phyloP scores from a whole-genome alignment of 1,140 invertebrate genomes.

The fruit fly (Drosophila melanogaster) region DNA sequence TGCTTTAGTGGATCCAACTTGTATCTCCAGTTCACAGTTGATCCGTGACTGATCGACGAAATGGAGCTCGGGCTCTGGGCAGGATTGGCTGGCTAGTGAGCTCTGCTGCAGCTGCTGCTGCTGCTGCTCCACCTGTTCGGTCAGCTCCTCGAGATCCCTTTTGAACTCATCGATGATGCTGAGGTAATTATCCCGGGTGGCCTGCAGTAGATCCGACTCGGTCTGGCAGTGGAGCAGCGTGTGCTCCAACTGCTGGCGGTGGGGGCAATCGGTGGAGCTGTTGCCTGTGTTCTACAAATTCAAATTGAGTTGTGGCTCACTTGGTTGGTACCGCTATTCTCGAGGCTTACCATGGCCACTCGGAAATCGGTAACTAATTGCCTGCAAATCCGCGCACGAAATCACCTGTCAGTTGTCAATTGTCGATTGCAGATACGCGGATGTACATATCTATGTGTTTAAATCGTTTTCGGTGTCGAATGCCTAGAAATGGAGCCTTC shows the following conservation, averaged over 20 bases:
- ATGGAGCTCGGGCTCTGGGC: constrained; percentile 25
- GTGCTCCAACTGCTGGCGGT: constrained; percentile 67
- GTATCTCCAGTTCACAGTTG: constrained; percentile 49
- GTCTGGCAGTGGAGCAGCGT: constrained; percentile 64
- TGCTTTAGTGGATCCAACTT: constrained; percentile 34
- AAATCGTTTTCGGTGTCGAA: constrained; percentile 58
- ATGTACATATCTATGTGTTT: constrained; percentile 24
- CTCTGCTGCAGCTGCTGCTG: constrained; percentile 53
- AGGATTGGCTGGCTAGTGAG: constrained; percentile 27
- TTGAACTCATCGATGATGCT: constrained; percentile 67
- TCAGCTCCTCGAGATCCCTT: constrained; percentile 55
- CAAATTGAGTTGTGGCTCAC: not conserved
- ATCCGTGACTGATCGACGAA: constrained; percentile 16
- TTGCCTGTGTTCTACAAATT: constrained; percentile 22
- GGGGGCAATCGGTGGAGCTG: constrained; percentile 60
- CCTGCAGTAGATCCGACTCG: constrained; percentile 53
- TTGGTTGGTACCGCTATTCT: too few relatives aligned
- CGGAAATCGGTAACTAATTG: constrained; percentile 29
- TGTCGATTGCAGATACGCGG: constrained; percentile 3
- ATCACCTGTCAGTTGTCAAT: constrained; percentile 38
- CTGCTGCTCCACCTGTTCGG: constrained; percentile 60
- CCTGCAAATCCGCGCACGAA: constrained; percentile 14
- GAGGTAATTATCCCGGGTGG: constrained; percentile 59
- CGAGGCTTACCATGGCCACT: constrained; percentile 58
- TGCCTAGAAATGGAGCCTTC: constrained; percentile 36